Evolutionary conservation across 1,140 invertebrate genomes (phyloP).

Genomic region (Stenopsyche tienmushanensis): DNA sequence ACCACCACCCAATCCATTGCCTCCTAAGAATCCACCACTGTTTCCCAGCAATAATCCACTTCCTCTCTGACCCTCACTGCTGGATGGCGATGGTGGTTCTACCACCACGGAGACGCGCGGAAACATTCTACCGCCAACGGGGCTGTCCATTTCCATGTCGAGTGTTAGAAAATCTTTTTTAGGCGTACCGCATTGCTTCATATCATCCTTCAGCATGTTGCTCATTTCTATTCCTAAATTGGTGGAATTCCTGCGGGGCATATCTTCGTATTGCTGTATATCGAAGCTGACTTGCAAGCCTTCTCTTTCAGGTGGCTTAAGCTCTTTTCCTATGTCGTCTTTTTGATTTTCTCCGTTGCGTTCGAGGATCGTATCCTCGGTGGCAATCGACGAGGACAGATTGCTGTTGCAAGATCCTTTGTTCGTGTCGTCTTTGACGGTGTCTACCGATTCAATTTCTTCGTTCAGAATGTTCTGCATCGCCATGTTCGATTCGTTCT

Average conservation of each 20-base stretch:
- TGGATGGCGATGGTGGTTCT: constrained; percentile 66
- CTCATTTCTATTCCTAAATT: constrained; percentile 14
- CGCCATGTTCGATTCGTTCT: constrained; percentile 15
- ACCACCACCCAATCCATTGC: constrained; percentile 14
- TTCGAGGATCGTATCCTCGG: constrained; percentile 34
- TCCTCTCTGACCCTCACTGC: constrained; percentile 50
- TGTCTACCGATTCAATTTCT: constrained; percentile 30
- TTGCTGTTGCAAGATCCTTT: constrained; percentile 38
- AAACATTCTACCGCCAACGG: constrained; percentile 46
- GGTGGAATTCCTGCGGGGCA: constrained; percentile 34
- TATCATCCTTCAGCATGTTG: constrained; percentile 24
- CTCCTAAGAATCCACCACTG: constrained; percentile 3
- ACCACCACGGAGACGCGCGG: constrained; percentile 69
- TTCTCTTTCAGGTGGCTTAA: constrained; percentile 4
- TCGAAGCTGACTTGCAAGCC: constrained; percentile 15
- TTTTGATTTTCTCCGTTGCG: constrained; percentile 3
- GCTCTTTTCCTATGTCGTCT: constrained; percentile 22
- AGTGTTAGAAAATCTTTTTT: constrained; percentile 27
- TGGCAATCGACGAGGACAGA: constrained; percentile 32
- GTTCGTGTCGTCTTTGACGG: constrained; percentile 23
- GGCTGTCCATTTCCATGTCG: constrained; percentile 32
- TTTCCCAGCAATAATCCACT: constrained; percentile 10
- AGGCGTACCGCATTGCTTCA: constrained; percentile 30
- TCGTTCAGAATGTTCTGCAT: constrained; percentile 29
- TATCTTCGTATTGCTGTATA: constrained; percentile 38